Base-by-base conservation (phyloP, 2,888 invertebrate genomes). In the Ochropleura plecta region DNA sequence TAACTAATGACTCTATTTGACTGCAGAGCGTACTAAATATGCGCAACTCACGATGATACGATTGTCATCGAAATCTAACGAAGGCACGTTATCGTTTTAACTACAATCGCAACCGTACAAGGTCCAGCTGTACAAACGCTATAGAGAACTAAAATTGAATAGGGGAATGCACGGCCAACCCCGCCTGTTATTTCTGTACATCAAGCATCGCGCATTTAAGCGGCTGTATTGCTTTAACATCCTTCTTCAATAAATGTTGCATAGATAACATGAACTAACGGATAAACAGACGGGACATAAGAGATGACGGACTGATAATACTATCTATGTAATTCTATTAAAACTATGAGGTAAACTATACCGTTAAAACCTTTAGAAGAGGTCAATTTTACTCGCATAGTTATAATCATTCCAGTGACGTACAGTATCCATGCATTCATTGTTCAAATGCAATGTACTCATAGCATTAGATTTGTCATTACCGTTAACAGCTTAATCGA, bases 231-330 rank as follows among this genome's bases (percentile, higher is more conserved):
- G 51, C 46, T 62, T 57, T 42, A 42, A 70, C 62, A 70, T 70
- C 14, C 30, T 68, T 71, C 20, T 40, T 63, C 63, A 76, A 44
- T 49, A 59, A 69, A 49, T 62, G 40, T 65, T 51, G 66, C 49
- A 78, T 70, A 67, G 70, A 57, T 20, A 51, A 67, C 57, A 57
- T 73, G 53, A 73, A 46, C 42, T 49, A 75, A 79, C 48, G 46
- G 51, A 70, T 64, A 66, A 49, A 66, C 49, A 85, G 66, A 76
- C 48, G 75, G 70, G 72, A 71, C 51, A 66, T 65, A 83, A 69
- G 84, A 84, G 82, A 86, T 67, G 78, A 84, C 74, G 86, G 86
- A 85, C 84, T 85, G 85, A 86, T 86, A 79, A 75, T 78, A 73
- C 78, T 85, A 83, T 81, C 74, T 78, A 64, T 62, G 55, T 77